phyloP scores from a whole-genome alignment of 2,113 vertebrate species.

The Monarcha castaneiventris region DNA sequence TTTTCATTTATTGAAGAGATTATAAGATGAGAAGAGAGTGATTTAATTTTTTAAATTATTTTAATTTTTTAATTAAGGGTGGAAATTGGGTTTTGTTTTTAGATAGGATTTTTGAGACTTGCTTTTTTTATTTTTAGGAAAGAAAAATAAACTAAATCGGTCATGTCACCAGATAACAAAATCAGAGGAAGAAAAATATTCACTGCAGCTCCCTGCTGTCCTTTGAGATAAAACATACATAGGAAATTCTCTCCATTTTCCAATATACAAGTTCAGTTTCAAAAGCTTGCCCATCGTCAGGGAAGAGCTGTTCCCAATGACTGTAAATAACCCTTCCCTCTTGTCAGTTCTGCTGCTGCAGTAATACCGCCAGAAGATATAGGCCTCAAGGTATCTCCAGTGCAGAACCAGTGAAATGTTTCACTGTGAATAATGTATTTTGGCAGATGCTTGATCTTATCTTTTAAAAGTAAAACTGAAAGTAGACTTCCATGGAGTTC shows the following conservation, averaged over 20 bases:
- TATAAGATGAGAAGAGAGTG: neutral
- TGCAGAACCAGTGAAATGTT: constrained; percentile 31
- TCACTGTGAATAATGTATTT: constrained; percentile 56
- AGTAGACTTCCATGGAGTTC: constrained; percentile 17
- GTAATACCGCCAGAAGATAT: constrained; percentile 9
- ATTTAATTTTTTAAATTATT: neutral
- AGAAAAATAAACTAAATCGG: neutral
- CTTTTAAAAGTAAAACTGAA: constrained; percentile 45
- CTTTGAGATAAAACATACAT: neutral
- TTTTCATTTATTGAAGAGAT: neutral
- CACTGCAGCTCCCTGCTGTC: neutral
- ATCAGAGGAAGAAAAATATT: neutral
- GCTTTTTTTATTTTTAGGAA: neutral
- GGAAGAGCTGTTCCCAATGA: neutral
- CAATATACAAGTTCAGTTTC: neutral
- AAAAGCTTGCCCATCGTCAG: neutral
- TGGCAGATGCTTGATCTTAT: constrained; percentile 47
- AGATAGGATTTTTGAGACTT: neutral
- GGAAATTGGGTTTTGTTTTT: fast-evolving
- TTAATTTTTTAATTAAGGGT: neutral
- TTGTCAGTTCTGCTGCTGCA: constrained; percentile 5
- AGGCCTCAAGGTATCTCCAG: constrained; percentile 16
- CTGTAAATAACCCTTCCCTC: constrained; percentile 43
- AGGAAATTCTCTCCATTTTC: neutral
- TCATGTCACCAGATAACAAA: neutral